Percentiles rank a stretch among this genome's conserved stretches.
phyloP scores from a whole-genome alignment of 2,113 vertebrate genomes.

The Pyxicephalus adspersus region DNA sequence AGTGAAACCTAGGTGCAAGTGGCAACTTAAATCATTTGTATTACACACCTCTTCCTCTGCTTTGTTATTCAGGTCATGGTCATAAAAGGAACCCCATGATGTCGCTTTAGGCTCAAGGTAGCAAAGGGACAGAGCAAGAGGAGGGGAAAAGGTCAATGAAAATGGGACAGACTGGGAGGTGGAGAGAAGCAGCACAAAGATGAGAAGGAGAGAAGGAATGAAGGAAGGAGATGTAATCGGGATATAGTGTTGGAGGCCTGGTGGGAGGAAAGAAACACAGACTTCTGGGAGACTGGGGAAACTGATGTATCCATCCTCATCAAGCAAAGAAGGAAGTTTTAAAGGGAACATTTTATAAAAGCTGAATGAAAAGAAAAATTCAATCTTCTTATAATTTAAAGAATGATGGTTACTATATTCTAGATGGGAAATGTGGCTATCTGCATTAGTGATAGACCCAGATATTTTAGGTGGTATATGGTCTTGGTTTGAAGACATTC shows the following conservation, averaged over 20 bases:
- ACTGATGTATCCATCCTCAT: slow-evolving; percentile 76
- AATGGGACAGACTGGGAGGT: slow-evolving; percentile 88
- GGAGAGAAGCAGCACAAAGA: slow-evolving; percentile 88
- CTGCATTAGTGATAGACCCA: slow-evolving; percentile 48
- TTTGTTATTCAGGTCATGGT: slow-evolving; percentile 72
- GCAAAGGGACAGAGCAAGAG: slow-evolving; percentile 89
- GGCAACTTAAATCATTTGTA: slow-evolving; percentile 70
- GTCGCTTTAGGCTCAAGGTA: slow-evolving; percentile 85
- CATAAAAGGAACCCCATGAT: slow-evolving; percentile 67
- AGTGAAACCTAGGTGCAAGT: slow-evolving; percentile 57
- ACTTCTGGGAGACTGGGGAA: slow-evolving; percentile 80
- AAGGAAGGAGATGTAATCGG: slow-evolving; percentile 78
- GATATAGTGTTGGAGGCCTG: slow-evolving; percentile 70
- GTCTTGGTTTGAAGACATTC: slow-evolving; percentile 55
- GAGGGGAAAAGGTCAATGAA: slow-evolving; percentile 86
- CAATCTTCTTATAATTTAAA: slow-evolving; percentile 55
- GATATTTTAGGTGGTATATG: slow-evolving; percentile 7
- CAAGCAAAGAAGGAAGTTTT: slow-evolving; percentile 72
- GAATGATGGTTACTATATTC: slow-evolving; percentile 50
- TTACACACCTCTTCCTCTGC: slow-evolving; percentile 83
- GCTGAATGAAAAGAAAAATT: slow-evolving; percentile 66
- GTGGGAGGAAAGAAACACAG: slow-evolving; percentile 76
- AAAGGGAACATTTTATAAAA: slow-evolving; percentile 69
- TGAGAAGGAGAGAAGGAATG: slow-evolving; percentile 83
- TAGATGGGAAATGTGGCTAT: slow-evolving; percentile 54